phyloP scores from a whole-genome alignment of 2,888 invertebrate genomes.

The Oegoconia quadripuncta region DNA sequence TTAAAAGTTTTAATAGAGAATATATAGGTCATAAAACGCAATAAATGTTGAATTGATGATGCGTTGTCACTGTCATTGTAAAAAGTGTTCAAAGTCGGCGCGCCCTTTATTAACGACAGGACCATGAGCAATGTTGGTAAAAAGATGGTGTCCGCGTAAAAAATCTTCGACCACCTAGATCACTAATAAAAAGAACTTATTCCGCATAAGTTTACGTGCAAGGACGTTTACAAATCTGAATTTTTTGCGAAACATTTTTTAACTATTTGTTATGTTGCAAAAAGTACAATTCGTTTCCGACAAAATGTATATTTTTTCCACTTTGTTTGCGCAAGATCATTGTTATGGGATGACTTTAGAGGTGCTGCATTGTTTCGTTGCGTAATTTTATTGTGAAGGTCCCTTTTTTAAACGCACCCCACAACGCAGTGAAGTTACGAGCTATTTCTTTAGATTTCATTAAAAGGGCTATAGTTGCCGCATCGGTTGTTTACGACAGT shows the following conservation, averaged over 20 bases:
- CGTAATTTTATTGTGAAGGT: conserved; percentile 13
- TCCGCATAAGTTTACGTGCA: conserved; percentile 25
- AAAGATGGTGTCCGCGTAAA: conserved; percentile 35
- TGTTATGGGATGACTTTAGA: conserved; percentile 28
- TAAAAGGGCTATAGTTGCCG: conserved; percentile 12
- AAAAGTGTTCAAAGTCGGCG: conserved; percentile 30
- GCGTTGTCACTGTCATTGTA: conserved; percentile 20
- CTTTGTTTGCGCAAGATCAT: conserved; percentile 53
- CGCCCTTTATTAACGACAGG: conserved; percentile 30
- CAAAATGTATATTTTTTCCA: conserved; percentile 28
- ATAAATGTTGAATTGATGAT: conserved; percentile 5
- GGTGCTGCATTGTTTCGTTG: conserved; percentile 28
- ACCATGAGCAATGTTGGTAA: conserved; percentile 31
- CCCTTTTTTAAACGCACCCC: conserved; percentile 12
- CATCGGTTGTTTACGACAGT: conserved; percentile 4
- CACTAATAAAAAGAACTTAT: conserved; percentile 24
- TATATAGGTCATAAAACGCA: conserved; percentile 8
- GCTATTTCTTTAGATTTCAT: conserved; percentile 8
- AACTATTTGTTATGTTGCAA: conserved; percentile 49
- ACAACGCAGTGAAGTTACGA: conserved; percentile 6
- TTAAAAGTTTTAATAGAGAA: conserved; percentile 4
- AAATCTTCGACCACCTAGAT: conserved; percentile 42
- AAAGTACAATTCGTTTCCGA: conserved; percentile 47
- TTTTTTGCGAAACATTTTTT: conserved; percentile 60
- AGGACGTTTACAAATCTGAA: conserved; percentile 28